Base-by-base conservation (phyloP, 2,888 invertebrate species). In the Chrysotoxum bicinctum region DNA sequence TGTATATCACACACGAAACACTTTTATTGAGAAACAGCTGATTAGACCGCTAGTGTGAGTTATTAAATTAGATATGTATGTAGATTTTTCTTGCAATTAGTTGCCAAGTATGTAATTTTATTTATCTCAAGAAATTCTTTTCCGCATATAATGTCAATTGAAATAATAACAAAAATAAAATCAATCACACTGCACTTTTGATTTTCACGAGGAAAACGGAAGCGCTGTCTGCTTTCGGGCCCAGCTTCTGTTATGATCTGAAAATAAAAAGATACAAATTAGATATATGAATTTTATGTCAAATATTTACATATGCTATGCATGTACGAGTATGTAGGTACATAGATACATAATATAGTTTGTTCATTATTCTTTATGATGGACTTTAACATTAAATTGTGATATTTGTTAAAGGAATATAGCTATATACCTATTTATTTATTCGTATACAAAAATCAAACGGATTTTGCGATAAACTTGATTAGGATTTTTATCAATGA, bases 151-250 rank as follows among this genome's bases (percentile, higher is more conserved):
- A 12, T 35, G n/a, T 58, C 52, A 30, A 21, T 21, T 16, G 66
- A 73, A 72, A 70, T 30, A 45, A 81, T 32, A 82, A 70, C 32
- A 19, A 43, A 76, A 73, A 72, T n/a, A 58, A 77, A 82, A 82
- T 68, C 70, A 62, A 68, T 62, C 77, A 73, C 77, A 60, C 30
- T 45, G 62, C 77, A 72, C 50, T 40, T 72, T 66, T 77, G 43
- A 21, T 66, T 66, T 82, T 72, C 54, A 19, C 35, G 32, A 72
- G 52, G 30, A 72, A 66, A 43, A 68, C 66, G 14, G 56, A 62
- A 72, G 35, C 21, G 68, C 56, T 43, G 40, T 19, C 77, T 72
- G 45, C 54, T 82, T 19, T 77, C 77, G 37, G 54, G 54, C 21
- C 68, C 64, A 54, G 48, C 14, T 48, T 64, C 21, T 54, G 56